phyloP scores from a whole-genome alignment of 2,113 vertebrate genomes.

The Vanacampus margaritifer region DNA sequence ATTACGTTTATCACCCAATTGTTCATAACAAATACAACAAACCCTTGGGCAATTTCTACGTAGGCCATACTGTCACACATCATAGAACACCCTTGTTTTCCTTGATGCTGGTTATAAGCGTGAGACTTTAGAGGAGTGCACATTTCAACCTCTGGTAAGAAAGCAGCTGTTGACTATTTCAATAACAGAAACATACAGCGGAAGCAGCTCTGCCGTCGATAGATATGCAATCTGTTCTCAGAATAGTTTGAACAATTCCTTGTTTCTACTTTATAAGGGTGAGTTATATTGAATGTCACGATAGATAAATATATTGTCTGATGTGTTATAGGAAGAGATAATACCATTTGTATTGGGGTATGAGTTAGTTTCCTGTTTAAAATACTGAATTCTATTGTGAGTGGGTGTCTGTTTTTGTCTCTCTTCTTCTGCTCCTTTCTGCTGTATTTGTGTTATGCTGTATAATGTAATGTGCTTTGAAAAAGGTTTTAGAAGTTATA shows the following conservation, averaged over 20 bases:
- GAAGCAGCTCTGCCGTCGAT: slow-evolving; percentile 1
- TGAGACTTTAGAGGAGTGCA: not conserved
- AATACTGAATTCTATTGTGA: too few relatives aligned
- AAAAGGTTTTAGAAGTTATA: too few relatives aligned
- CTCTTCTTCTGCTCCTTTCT: too few relatives aligned
- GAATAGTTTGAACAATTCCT: not conserved
- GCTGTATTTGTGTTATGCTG: too few relatives aligned
- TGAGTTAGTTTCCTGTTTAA: not conserved
- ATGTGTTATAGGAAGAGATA: not conserved
- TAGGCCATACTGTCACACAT: not conserved
- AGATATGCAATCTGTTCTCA: not conserved
- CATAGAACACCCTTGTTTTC: not conserved
- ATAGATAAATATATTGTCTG: not conserved
- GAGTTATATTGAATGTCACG: not conserved
- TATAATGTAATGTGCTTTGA: too few relatives aligned
- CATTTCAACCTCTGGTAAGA: not conserved
- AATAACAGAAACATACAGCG: slow-evolving; percentile 1
- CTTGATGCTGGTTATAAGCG: not conserved
- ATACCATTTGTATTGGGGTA: not conserved
- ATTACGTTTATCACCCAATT: not conserved
- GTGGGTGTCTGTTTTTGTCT: too few relatives aligned
- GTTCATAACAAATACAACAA: not conserved
- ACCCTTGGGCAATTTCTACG: not conserved
- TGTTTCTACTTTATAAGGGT: not conserved
- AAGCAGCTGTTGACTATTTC: slow-evolving; percentile 2